Percentiles rank a stretch among this genome's conserved stretches.
phyloP scores from a whole-genome alignment of 2,797 vertebrate genomes.

The Brotula barbata region DNA sequence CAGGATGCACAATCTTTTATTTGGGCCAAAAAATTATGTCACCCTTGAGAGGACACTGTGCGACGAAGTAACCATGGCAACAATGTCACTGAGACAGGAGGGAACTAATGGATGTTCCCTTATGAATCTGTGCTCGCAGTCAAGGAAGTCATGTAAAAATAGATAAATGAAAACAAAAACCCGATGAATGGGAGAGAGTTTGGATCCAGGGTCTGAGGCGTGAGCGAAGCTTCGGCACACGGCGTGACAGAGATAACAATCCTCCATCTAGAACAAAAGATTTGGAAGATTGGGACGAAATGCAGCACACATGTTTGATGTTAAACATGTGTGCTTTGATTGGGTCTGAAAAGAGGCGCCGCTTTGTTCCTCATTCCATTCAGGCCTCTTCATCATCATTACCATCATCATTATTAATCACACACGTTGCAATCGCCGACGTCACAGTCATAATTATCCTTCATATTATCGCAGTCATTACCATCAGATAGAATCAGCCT shows the following conservation, averaged over 20 bases:
- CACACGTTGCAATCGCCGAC: constrained; percentile 9
- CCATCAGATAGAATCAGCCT: too few species aligned
- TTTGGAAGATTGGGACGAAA: too few species aligned
- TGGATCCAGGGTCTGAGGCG: too few species aligned
- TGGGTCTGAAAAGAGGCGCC: too few species aligned
- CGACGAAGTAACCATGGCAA: constrained; percentile 58
- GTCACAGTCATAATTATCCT: constrained; percentile 9
- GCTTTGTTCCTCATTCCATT: too few species aligned
- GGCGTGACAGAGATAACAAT: constrained; percentile 59
- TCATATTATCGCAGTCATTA: constrained; percentile 30
- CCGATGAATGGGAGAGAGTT: constrained; percentile 32
- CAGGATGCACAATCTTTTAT: constrained; percentile 18
- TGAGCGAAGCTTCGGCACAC: neutral
- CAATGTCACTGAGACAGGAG: constrained; percentile 37
- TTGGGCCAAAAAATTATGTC: constrained; percentile 44
- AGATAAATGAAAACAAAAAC: constrained; percentile 24
- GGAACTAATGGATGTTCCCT: constrained; percentile 35
- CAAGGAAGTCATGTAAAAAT: constrained; percentile 40
- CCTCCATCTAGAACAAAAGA: too few species aligned
- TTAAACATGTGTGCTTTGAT: too few species aligned
- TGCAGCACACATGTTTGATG: too few species aligned
- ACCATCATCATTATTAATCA: constrained; percentile 20
- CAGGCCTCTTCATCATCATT: neutral
- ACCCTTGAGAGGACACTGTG: constrained; percentile 49
- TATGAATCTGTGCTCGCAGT: constrained; percentile 22